Conservation (phyloP, 2,113 vertebrate species). For the Ciconia maguari region DNA sequence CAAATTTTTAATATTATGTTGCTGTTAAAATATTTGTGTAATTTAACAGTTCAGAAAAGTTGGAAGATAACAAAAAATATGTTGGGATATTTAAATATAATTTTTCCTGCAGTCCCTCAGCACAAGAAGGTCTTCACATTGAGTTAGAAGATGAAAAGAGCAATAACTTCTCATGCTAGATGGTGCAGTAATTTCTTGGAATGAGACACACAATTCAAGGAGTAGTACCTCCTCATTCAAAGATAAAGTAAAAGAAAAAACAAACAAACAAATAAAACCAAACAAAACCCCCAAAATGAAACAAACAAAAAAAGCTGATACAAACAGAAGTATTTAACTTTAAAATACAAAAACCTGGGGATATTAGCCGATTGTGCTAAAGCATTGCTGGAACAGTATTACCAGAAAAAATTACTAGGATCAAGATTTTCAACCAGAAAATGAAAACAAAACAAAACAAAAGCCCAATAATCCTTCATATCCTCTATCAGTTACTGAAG, state of each 20-base stretch:
- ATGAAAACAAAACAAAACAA: background rate
- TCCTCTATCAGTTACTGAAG: background rate
- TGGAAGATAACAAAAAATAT: background rate
- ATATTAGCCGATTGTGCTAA: background rate
- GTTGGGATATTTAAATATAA: background rate
- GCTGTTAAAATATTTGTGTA: background rate
- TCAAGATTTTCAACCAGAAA: background rate
- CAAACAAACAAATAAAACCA: background rate
- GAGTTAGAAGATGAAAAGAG: background rate
- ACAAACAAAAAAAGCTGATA: background rate
- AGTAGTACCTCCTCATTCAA: background rate
- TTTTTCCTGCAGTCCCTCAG: background rate
- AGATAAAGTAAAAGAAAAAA: background rate
- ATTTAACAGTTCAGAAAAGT: background rate
- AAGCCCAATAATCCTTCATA: background rate
- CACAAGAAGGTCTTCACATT: background rate
- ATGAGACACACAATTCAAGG: background rate
- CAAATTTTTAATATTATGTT: background rate
- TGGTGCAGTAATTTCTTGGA: background rate
- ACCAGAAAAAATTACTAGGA: background rate
- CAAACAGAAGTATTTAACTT: background rate
- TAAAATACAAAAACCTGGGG: background rate
- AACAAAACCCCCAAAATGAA: background rate
- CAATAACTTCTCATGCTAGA: background rate
- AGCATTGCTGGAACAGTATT: background rate